Evolutionary conservation across 2,797 vertebrate species (phyloP), one percentile per base, ranked within the genome.

Genomic region (Sternotherus odoratus): DNA sequence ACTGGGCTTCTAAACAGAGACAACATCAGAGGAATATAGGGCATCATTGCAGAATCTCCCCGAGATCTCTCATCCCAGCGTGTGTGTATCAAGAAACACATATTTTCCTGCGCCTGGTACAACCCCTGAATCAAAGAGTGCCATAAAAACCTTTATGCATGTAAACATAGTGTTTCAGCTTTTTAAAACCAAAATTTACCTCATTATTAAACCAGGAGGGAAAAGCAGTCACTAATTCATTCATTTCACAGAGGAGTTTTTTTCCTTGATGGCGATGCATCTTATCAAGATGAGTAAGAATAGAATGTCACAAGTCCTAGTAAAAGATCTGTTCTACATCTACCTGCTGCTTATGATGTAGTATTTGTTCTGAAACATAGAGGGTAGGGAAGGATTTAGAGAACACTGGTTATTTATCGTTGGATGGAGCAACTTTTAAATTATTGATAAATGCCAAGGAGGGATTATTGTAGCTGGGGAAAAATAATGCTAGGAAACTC

Each of bases 271-370:
- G 63, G 85, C 79, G 92, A 86, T 33, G 5, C 17, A 11, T 83
- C 50, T 75, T 51, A 49, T 91, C 39, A 17, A 86, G n/a, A 87
- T 88, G 43, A 94, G 92, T 85, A 33, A 81, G 77, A 57, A 24
- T 91, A 87, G 63, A 36, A 66, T 92, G 79, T 87, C 57, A 77
- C 90, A 92, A 90, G 11, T 74, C 12, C 36, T 79, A 66, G 53
- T 92, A 60, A 94, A 92, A 93, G 3, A 26, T 86, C 90, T 86
- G 28, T 86, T 94, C 88, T 89, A 93, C 77, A 54, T 93, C 89
- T 87, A 72, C 79, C 66, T 89, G 53, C 85, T 94, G 54, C 77
- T 94, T 96, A 28, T 94, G 91, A 30, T 91, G 24, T 86, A 93
- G 82, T 60, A 33, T 10, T 89, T 48, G 88, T 77, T 74, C 86